Evolutionary conservation across 2,888 invertebrate genomes (phyloP), one percentile per base, ranked within the genome.

Genomic region (Drosophila barbarae): DNA sequence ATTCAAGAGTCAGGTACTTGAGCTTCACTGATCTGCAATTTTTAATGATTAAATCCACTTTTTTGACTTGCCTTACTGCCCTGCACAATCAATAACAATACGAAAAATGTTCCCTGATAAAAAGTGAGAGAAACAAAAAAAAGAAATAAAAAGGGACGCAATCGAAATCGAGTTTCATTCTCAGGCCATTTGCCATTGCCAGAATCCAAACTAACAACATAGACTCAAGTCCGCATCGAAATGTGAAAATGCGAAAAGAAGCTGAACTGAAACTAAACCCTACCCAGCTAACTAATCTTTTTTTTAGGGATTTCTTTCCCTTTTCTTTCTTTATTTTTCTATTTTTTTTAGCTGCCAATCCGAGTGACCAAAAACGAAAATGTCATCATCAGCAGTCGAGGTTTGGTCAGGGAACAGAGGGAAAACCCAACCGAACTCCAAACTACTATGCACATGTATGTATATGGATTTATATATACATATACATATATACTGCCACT

Each of bases 301-400:
- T 79, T 77, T 83, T 75, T 47, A 69, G 74, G 74, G 71, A 74
- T 83, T 80, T 71, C 55, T 68, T 69, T 71, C 52, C 61, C 55
- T 30, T 13, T 38, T 38, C 3, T 10, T 5, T 18, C 12, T 21
- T 56, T 41, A 10, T 57, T 38, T 42, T 10, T 18, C 18, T 38
- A 12, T 13, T 56, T 44, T 28, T 41, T 47, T 67, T 66, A 47
- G 42, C 61, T 82, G 79, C 66, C 79, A 79, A 81, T 68, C 64
- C 70, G 64, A 68, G 72, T 70, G 74, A 70, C 79, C 82, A 74
- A 76, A 82, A 82, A 75, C 70, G 83, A 79, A 79, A 79, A 79
- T 79, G 83, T 79, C 79, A 79, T 79, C 79, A 83, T 79, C 79
- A 83, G 78, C 82, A 82, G 67, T 74, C 79, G 79, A 75, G 80